phyloP scores from a whole-genome alignment of 2,113 vertebrate species.

The Deroptyus accipitrinus region DNA sequence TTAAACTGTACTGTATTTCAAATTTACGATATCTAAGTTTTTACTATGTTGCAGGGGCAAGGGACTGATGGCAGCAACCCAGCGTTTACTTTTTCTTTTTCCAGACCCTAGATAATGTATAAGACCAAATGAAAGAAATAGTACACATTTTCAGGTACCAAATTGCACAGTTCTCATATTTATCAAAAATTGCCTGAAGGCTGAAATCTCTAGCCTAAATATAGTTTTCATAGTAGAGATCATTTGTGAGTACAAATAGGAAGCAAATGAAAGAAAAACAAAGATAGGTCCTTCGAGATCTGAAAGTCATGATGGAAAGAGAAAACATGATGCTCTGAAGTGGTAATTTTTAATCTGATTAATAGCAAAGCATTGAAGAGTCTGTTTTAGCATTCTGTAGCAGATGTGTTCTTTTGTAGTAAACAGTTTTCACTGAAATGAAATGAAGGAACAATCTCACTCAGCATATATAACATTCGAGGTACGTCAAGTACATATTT shows the following conservation, averaged over 20 bases:
- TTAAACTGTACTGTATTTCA: background rate
- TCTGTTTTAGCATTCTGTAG: slow-evolving; percentile 14
- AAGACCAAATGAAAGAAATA: background rate
- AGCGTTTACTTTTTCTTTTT: background rate
- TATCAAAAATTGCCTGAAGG: slow-evolving; percentile 2
- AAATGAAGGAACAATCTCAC: background rate
- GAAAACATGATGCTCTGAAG: background rate
- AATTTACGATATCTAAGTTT: background rate
- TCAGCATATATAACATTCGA: background rate
- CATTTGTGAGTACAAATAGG: slow-evolving; percentile 7
- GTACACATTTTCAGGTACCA: background rate
- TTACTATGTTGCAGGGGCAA: background rate
- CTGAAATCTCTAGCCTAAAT: background rate
- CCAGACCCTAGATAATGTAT: background rate
- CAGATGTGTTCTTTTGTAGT: background rate
- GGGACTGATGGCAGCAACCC: background rate
- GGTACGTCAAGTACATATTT: background rate
- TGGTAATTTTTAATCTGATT: background rate
- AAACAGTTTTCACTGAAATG: background rate
- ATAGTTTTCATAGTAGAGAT: background rate
- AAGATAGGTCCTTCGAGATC: background rate
- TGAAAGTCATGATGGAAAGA: background rate
- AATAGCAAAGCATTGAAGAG: background rate
- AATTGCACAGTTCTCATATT: background rate
- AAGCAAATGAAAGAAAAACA: slow-evolving; percentile 13